Evolutionary conservation across 2,888 invertebrate genomes (phyloP).

Genomic region (Cheiracanthium punctorium): DNA sequence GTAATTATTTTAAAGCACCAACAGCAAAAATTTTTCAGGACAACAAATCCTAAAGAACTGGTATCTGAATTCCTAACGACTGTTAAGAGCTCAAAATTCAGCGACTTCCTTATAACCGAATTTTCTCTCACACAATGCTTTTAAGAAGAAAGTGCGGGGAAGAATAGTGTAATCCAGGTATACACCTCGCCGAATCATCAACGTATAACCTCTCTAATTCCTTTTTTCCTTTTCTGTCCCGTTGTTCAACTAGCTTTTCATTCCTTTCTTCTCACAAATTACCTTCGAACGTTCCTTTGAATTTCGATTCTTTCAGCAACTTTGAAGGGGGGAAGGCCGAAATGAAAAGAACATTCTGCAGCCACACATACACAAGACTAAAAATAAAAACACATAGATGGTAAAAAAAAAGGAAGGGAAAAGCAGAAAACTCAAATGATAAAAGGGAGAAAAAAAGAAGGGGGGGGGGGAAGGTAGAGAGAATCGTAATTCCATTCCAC

Average conservation of each 20-base stretch:
- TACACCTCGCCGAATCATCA: not conserved
- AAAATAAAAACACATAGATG: not conserved
- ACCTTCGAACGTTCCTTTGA: slow-evolving; percentile 2
- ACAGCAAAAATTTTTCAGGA: too few species aligned
- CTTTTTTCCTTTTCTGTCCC: too few species aligned
- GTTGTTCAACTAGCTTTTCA: not conserved
- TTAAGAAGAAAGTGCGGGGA: too few species aligned
- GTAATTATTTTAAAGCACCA: too few species aligned
- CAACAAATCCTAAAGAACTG: too few species aligned
- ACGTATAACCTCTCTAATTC: not conserved
- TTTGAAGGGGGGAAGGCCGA: not conserved
- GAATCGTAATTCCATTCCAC: not conserved
- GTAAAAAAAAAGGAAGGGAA: not conserved
- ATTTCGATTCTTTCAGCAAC: not conserved
- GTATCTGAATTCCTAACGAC: too few species aligned
- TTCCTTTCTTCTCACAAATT: slow-evolving; percentile 1
- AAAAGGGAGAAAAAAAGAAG: too few species aligned
- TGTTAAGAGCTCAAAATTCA: too few species aligned
- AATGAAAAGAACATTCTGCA: not conserved
- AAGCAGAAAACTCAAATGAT: not conserved
- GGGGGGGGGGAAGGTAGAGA: not conserved
- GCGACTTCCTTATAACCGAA: too few species aligned
- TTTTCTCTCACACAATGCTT: too few species aligned
- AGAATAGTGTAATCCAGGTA: too few species aligned
- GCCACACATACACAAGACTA: not conserved